Base-by-base conservation (phyloP, 2,888 invertebrate species). In the Sepioteuthis lessoniana region DNA sequence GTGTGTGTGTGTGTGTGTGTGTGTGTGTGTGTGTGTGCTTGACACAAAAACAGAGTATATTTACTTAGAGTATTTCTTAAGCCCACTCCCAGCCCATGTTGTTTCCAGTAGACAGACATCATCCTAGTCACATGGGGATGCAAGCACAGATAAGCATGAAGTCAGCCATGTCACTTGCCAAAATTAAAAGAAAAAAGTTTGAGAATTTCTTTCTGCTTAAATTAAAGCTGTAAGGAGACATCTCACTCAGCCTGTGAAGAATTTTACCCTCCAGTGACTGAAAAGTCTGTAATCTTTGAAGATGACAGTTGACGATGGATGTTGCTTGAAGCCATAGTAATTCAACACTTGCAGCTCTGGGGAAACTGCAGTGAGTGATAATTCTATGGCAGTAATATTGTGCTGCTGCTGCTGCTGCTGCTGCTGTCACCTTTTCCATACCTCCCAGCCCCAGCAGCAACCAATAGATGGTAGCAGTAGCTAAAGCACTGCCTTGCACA, bases 151-250 rank as follows among this genome's bases (percentile, higher is more conserved):
- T 76, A 31, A 76, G 76, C 76, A 76, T 76, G 76, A 76, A 76
- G 76, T 76, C 76, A n/a, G n/a, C 76, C 76, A 76, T 76, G 76
- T 76, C 76, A 76, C 76, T 76, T 76, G 76, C n/a, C n/a, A 76
- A 76, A 76, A 76, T 76, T 31, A 76, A 76, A 76, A 76, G 76
- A 76, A 76, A 76, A 76, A 76, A 76, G 76, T 76, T 76, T 76
- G n/a, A n/a, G 76, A 76, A 76, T 76, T 76, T n/a, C n/a, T 76
- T 76, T 76, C 76, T 76, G n/a, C n/a, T 76, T 76, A 76, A 76
- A 76, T 76, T 31, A 76, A 76, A 76, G 76, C 76, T 76, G n/a
- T 76, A 76, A 76, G 76, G n/a, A 76, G n/a, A 76, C 31, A 31
- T 76, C 76, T 76, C 76, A 76, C n/a, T 76, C 76, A 76, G 76